Evolutionary conservation across 92 coral and sea anemone genomes (phyloP), one percentile per base, ranked within the genome.

Genomic region (Phenganax subtilis): DNA sequence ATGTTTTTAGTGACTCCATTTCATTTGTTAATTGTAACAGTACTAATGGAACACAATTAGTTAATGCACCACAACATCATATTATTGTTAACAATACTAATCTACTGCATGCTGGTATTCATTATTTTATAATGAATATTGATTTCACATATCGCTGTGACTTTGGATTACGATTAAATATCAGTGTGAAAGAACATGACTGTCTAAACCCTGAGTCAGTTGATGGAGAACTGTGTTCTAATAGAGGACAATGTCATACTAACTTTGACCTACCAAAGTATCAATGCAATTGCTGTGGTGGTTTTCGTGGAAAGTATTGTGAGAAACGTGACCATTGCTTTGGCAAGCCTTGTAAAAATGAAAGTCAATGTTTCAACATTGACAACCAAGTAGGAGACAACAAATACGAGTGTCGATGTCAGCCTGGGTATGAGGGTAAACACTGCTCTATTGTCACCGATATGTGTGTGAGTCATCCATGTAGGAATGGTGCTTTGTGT

Each of bases 141-240:
- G 97, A 94, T 78, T 67, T 91, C 53, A 93, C 92, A 60, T 94
- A 92, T 79, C 90, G 97, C 57, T 94, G 98, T 69, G 92, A 92
- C 30, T 94, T 94, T 87, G 98, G 98, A 31, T 87, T 94, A 14
- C 89, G 98, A 54, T 84, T 94, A n/a, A 94, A 94, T 83, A 97
- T 94, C n/a, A 94, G 98, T 56, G 98, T 94, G 0, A 94, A 94
- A 73, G 80, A 79, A 52, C 90, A 89, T 58, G 88, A 90, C 20
- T 94, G 98, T 81, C 81, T 82, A 55, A 68, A 91, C 17, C 88
- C 87, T 29, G 86, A 84, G 6, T 85, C 92, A 0, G 64, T 10
- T 30, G 82, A 64, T 6, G 71, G 56, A 54, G 88, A 54, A 55
- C 81, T 87, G 73, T 94, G 98, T 69, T 88, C 92, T 1, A 86